Evolutionary conservation across 2,113 vertebrate genomes (phyloP).

Genomic region (Tupaia chinensis): DNA sequence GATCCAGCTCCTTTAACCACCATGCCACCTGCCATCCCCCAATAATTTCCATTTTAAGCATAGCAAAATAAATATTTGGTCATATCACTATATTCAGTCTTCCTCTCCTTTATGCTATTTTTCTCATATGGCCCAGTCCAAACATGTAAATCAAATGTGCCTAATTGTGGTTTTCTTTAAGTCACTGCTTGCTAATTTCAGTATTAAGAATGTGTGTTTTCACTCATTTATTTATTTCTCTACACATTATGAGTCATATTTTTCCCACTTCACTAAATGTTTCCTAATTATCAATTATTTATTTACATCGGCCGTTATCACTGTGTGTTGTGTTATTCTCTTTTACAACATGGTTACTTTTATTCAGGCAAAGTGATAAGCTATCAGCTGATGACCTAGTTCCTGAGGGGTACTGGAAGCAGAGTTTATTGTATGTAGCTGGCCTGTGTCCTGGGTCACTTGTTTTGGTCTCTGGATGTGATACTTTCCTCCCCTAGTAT

Average conservation of each 20-base stretch:
- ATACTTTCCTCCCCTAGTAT: neutral
- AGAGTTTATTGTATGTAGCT: neutral
- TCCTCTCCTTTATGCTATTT: neutral
- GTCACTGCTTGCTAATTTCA: neutral
- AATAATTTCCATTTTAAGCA: neutral
- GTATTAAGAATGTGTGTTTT: neutral
- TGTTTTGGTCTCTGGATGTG: too few species aligned
- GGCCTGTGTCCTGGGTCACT: neutral
- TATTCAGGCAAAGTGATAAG: neutral
- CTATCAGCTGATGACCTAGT: neutral
- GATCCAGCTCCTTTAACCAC: too few species aligned
- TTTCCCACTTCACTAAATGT: neutral
- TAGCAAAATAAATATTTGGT: neutral
- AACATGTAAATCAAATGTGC: neutral
- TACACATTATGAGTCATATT: neutral
- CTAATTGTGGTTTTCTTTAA: neutral
- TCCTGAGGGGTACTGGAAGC: neutral
- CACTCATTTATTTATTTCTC: neutral
- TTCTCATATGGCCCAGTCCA: neutral
- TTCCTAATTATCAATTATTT: neutral
- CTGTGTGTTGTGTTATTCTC: neutral
- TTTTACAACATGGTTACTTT: slow-evolving; percentile 2
- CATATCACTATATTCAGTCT: neutral
- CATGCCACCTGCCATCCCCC: too few species aligned
- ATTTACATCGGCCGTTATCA: neutral